These are phyloP conservation scores for Elysia chlorotica DNA, from an alignment of 1,140 invertebrate genomes.

Conservation along the genomic window DNA sequence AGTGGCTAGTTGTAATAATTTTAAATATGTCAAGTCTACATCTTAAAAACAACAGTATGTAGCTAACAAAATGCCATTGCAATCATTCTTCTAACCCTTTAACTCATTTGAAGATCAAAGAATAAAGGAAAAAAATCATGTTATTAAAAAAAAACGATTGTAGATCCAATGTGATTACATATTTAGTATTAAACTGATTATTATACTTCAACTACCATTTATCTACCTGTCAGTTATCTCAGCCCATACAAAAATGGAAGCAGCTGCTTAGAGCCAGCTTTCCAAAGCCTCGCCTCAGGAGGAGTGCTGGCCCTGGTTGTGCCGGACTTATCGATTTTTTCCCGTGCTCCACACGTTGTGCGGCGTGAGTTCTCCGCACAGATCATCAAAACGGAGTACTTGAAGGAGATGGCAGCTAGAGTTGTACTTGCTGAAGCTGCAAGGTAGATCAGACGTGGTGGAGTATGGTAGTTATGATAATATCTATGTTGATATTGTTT, in stretches of 20 bases:
- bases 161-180: no score
- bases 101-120: neutral
- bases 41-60: neutral
- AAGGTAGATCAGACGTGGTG: no score
- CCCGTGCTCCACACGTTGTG: constrained; percentile 50
- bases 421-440: constrained; percentile 54
- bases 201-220: neutral
- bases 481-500: no score
- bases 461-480: no score
- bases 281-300: constrained; percentile 52
- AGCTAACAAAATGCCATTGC: neutral
- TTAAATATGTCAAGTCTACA: no score
- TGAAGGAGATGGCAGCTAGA: constrained; percentile 57
- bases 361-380: constrained; percentile 52
- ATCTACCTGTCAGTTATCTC: constrained; percentile 46
- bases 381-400: constrained; percentile 58
- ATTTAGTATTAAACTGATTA: no score
- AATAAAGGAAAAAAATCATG: neutral
- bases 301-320: constrained; percentile 55
- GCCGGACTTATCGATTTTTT: constrained; percentile 57
- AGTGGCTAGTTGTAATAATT: no score
- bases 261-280: constrained; percentile 52
- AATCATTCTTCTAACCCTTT: neutral
- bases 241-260: constrained; percentile 50
- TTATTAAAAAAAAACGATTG: no score